phyloP scores from a whole-genome alignment of 2,113 vertebrate species.

The Catharus fuscescens region DNA sequence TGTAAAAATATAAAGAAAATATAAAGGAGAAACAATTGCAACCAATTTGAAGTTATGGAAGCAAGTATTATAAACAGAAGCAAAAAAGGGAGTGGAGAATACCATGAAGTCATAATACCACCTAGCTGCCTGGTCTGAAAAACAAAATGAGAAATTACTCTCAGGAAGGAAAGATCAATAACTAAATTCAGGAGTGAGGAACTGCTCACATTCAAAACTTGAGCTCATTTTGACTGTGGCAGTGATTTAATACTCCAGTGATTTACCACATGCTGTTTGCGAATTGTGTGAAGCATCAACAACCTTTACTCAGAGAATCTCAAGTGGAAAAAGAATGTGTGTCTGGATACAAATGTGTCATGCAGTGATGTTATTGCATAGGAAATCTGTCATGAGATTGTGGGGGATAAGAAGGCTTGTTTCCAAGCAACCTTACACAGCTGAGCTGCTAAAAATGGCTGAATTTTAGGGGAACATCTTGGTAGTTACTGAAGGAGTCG shows the following conservation, averaged over 20 bases:
- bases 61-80: background rate
- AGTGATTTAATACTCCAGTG: slow-evolving; percentile 39
- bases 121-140: background rate
- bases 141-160: background rate
- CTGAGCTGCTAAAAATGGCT: slow-evolving; percentile 48
- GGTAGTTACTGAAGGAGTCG: background rate
- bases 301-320: slow-evolving; percentile 49
- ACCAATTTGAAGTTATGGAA: background rate
- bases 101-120: background rate
- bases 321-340: slow-evolving; percentile 7
- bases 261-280: slow-evolving; percentile 33
- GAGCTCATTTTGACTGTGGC: slow-evolving; percentile 5
- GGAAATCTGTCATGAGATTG: slow-evolving; percentile 54
- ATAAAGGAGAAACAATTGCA: background rate
- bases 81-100: background rate
- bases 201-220: background rate
- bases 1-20: background rate
- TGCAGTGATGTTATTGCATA: slow-evolving; percentile 47
- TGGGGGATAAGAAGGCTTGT: slow-evolving; percentile 44
- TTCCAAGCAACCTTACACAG: slow-evolving; percentile 69
- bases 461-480: slow-evolving; percentile 44
- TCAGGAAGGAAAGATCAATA: background rate
- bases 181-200: background rate
- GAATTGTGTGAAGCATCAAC: slow-evolving; percentile 13
- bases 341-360: slow-evolving; percentile 60